Conservation (phyloP, 2,113 vertebrate species). For the Xiphias gladius region DNA sequence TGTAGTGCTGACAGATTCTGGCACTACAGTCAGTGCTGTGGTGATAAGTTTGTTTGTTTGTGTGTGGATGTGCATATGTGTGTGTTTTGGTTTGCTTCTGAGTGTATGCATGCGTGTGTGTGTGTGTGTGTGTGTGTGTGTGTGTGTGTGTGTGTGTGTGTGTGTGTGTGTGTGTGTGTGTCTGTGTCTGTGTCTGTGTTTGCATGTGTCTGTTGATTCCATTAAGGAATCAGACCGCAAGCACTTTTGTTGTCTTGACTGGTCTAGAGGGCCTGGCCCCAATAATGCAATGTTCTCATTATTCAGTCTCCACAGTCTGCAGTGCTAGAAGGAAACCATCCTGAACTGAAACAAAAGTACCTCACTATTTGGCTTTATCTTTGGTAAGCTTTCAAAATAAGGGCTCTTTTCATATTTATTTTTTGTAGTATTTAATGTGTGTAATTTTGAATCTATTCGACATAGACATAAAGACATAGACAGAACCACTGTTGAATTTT, state of each 20-base stretch:
- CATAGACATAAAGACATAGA: neutral
- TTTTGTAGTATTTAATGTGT: neutral
- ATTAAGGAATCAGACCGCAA: constrained; percentile 76
- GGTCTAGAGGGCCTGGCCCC: constrained; percentile 65
- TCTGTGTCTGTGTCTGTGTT: neutral
- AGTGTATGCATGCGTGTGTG: constrained; percentile 2
- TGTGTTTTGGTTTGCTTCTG: neutral
- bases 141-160: neutral
- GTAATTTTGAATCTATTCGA: neutral
- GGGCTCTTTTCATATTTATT: constrained; percentile 1
- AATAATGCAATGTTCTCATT: constrained; percentile 76
- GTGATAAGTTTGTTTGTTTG: constrained; percentile 50
- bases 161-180: neutral
- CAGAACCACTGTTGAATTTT: neutral
- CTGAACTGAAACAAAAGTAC: constrained; percentile 37
- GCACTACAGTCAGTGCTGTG: constrained; percentile 31
- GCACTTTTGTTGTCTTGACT: constrained; percentile 69
- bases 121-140: neutral
- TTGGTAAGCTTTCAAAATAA: constrained; percentile 19
- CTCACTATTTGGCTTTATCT: constrained; percentile 32
- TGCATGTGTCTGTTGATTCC: constrained; percentile 56
- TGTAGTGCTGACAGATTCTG: constrained; percentile 63
- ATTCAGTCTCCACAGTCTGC: constrained; percentile 56
- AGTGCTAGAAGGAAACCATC: constrained; percentile 45
- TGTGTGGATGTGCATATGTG: neutral